These are phyloP conservation scores for Acanthochromis polyacanthus DNA, from an alignment of 2,113 vertebrate genomes.

Conservation along the genomic window DNA sequence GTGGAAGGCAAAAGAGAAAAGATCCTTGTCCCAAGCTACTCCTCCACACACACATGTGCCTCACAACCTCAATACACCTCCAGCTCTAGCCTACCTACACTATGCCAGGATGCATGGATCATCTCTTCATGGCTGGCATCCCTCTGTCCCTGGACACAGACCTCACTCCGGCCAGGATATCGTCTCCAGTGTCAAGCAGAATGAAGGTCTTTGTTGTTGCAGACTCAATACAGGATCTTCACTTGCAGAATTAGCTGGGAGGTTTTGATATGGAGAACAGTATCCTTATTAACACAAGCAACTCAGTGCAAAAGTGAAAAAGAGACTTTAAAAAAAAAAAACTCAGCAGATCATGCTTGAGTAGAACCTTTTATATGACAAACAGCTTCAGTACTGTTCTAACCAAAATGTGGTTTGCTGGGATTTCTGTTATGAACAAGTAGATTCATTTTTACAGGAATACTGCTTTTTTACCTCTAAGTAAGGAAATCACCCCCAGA, in stretches of 20 bases:
- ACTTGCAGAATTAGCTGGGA: slow-evolving; percentile 33
- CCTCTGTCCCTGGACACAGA: slow-evolving; percentile 52
- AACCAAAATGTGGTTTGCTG: background rate
- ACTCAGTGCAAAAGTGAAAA: slow-evolving; percentile 22
- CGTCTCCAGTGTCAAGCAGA: slow-evolving; percentile 73
- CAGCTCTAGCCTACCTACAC: slow-evolving; percentile 42
- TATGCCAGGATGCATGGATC: slow-evolving; percentile 52
- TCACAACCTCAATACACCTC: slow-evolving; percentile 24
- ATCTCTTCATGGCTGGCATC: slow-evolving; percentile 59
- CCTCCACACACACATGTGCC: slow-evolving; percentile 16
- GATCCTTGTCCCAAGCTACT: slow-evolving; percentile 46
- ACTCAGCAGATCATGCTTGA: background rate
- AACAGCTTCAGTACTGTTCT: background rate
- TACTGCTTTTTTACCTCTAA: background rate
- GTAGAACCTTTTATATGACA: background rate
- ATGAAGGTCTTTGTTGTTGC: slow-evolving; percentile 72
- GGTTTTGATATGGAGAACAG: slow-evolving; percentile 55
- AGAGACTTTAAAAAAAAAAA: slow-evolving; percentile 20
- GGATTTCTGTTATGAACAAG: background rate
- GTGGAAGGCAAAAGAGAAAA: slow-evolving; percentile 34
- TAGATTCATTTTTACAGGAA: background rate
- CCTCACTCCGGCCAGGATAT: slow-evolving; percentile 19
- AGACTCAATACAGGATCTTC: slow-evolving; percentile 55
- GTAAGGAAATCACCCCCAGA: background rate
- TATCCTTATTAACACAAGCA: slow-evolving; percentile 37